Conservation (phyloP, 2,888 invertebrate species). For the Choreutis nemorana region DNA sequence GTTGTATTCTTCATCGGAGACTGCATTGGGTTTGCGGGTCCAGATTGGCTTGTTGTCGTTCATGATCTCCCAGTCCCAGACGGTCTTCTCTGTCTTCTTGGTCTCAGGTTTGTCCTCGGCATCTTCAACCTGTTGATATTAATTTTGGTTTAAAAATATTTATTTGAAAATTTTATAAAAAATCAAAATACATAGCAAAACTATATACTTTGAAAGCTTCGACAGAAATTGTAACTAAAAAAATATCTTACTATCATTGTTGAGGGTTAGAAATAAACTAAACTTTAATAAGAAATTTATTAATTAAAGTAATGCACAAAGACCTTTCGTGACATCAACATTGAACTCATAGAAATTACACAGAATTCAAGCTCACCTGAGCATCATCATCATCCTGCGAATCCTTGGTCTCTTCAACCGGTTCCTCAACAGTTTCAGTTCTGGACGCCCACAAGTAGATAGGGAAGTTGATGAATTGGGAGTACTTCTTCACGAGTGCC, state of each 20-base stretch:
- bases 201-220: too few species aligned
- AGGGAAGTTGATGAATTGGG: conserved; percentile 99
- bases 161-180: not conserved
- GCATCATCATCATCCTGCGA: conserved; percentile 23
- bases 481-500: conserved; percentile 94
- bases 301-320: too few species aligned
- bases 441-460: conserved; percentile 91
- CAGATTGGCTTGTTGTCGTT: conserved; percentile 99
- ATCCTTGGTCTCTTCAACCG: conserved; percentile 60
- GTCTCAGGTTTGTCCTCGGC: conserved; percentile 72
- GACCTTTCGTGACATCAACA: too few species aligned
- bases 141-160: too few species aligned
- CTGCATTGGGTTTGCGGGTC: conserved; percentile 90
- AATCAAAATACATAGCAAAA: too few species aligned
- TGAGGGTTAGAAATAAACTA: too few species aligned
- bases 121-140: conserved; percentile 77
- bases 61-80: conserved; percentile 97
- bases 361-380: too few species aligned
- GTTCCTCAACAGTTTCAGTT: conserved; percentile 79
- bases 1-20: conserved; percentile 87
- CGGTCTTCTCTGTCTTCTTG: conserved; percentile 92
- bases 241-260: too few species aligned
- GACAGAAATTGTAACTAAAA: too few species aligned
- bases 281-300: conserved; percentile 6
- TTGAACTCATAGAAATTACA: too few species aligned